Percentiles rank a stretch among this genome's conserved stretches.
phyloP scores from a whole-genome alignment of 2,113 vertebrate species.

The Parus major region DNA sequence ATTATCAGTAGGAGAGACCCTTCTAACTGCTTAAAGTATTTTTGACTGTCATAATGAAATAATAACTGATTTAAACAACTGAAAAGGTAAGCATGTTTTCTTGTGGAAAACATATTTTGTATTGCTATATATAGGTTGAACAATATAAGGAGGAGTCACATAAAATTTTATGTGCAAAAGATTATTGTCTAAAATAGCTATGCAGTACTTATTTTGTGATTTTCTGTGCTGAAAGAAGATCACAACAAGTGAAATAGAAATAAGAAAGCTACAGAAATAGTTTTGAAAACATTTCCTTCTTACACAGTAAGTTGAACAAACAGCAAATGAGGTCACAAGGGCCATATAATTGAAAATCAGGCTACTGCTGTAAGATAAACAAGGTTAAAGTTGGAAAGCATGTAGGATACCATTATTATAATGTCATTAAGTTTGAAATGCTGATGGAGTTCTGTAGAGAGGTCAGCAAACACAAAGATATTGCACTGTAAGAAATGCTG shows the following conservation, averaged over 20 bases:
- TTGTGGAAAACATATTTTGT: not conserved
- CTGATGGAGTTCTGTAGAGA: slow-evolving; percentile 13
- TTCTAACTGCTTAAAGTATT: not conserved
- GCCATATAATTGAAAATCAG: slow-evolving; percentile 2
- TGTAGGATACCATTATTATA: not conserved
- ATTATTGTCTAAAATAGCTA: not conserved
- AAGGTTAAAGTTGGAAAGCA: slow-evolving; percentile 38
- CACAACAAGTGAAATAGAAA: not conserved
- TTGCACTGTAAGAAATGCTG: slow-evolving; percentile 43
- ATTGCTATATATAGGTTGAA: not conserved
- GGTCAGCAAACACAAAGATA: slow-evolving; percentile 28
- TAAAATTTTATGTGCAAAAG: not conserved
- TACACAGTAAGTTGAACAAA: not conserved
- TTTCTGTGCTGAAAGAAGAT: not conserved
- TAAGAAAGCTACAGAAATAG: not conserved
- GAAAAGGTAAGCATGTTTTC: not conserved
- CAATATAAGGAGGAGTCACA: not conserved
- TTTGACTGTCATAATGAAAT: not conserved
- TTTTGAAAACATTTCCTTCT: not conserved
- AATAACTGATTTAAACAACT: not conserved
- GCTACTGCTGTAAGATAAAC: not conserved
- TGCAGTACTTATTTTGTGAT: not conserved
- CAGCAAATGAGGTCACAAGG: slow-evolving; percentile 11
- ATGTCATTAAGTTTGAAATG: slow-evolving; percentile 41
- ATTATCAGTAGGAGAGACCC: not conserved